phyloP scores from a whole-genome alignment of 2,797 vertebrate genomes.

The Phalanger gymnotis region DNA sequence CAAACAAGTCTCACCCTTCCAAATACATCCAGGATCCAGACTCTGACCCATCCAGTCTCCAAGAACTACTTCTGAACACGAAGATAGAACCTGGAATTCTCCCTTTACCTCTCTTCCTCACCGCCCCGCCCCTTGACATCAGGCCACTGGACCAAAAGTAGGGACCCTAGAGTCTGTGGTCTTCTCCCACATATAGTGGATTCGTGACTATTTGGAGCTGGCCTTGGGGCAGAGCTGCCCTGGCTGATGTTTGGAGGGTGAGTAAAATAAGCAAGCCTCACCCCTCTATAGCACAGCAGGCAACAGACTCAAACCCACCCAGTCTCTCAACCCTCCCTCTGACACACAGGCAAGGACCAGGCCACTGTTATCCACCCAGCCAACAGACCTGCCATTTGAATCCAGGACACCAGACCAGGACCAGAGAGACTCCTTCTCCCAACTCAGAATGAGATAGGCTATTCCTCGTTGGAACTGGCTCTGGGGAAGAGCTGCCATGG shows the following conservation, averaged over 20 bases:
- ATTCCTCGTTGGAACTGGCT: neutral
- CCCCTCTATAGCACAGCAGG: neutral
- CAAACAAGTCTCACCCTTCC: neutral
- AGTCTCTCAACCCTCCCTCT: neutral
- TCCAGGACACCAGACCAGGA: neutral
- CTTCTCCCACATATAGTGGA: neutral
- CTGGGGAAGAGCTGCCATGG: neutral
- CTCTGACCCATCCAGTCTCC: neutral
- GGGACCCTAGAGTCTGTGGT: neutral
- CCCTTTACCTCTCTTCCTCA: neutral
- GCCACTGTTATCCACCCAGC: neutral
- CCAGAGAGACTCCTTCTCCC: neutral
- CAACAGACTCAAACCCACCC: neutral
- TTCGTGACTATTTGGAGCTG: neutral
- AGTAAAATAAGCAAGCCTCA: neutral
- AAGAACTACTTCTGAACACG: neutral
- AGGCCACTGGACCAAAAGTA: neutral
- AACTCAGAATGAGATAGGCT: neutral
- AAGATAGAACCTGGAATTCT: neutral
- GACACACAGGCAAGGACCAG: neutral
- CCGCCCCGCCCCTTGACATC: neutral
- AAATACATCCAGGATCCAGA: neutral
- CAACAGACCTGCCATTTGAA: neutral
- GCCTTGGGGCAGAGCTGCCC: neutral
- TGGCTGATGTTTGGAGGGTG: neutral